Evolutionary conservation across 2,888 invertebrate genomes (phyloP).

Genomic region (Biston betularia): DNA sequence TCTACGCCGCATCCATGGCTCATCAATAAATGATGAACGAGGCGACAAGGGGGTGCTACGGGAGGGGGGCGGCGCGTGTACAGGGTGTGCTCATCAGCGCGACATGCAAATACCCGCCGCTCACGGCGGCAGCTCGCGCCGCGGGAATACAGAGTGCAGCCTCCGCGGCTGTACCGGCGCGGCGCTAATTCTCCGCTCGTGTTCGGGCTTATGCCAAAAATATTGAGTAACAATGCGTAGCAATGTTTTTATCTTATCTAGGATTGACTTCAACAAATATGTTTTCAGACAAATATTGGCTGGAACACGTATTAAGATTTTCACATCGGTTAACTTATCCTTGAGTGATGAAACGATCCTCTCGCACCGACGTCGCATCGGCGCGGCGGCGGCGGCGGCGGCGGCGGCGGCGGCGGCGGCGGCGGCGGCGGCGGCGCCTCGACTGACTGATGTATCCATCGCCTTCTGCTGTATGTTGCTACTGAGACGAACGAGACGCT

Average conservation of each 20-base stretch:
- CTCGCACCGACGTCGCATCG: too few species aligned
- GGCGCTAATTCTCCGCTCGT: not conserved
- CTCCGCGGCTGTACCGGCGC: not conserved
- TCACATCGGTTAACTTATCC: too few species aligned
- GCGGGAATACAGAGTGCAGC: conserved; percentile 32
- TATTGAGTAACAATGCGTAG: too few species aligned
- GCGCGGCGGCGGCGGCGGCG: too few species aligned
- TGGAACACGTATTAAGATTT: too few species aligned
- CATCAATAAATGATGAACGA: conserved; percentile 31
- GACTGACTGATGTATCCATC: too few species aligned
- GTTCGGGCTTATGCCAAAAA: not conserved
- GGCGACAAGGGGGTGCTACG: conserved; percentile 6
- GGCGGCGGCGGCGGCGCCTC: too few species aligned
- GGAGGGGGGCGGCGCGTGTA: not conserved
- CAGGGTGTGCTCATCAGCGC: conserved; percentile 38
- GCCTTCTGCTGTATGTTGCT: too few species aligned
- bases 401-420: too few species aligned
- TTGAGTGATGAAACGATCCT: too few species aligned
- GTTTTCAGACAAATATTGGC: not conserved
- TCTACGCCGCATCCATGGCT: conserved; percentile 12
- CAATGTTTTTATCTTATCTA: not conserved
- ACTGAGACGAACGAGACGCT: too few species aligned
- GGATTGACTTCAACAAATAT: not conserved
- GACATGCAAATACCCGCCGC: conserved; percentile 42
- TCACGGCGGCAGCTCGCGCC: conserved; percentile 34